Conservation (phyloP, 2,888 invertebrate species). For the Clistopyga incitator region DNA sequence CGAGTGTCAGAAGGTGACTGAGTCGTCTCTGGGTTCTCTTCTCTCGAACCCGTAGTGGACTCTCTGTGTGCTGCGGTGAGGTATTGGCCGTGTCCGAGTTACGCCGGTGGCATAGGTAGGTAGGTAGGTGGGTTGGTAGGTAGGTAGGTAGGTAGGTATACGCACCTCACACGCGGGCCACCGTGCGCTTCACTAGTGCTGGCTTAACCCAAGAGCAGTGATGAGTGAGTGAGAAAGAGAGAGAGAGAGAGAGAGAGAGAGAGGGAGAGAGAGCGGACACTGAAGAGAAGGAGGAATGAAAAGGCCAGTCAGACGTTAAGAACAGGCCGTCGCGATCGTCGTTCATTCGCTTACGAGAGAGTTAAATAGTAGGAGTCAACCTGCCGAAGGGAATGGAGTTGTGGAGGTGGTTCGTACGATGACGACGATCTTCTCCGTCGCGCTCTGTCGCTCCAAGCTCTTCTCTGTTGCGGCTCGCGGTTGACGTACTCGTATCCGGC, state of each 20-base stretch:
- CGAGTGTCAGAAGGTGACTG: constrained; percentile 83
- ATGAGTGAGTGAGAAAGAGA: background rate
- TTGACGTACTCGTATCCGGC: constrained; percentile 25
- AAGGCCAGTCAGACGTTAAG: constrained; percentile 55
- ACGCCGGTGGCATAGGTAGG: constrained; percentile 68
- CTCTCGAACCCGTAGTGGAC: constrained; percentile 44
- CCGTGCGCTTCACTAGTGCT: constrained; percentile 32
- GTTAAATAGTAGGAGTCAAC: constrained; percentile 79
- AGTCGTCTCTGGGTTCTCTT: constrained; percentile 67
- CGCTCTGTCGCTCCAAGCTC: constrained; percentile 22
- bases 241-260: background rate
- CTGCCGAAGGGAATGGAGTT: constrained; percentile 76
- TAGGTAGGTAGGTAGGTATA: constrained; percentile 67
- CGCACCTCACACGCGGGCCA: constrained; percentile 56
- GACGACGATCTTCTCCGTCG: constrained; percentile 50
- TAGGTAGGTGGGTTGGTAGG: constrained; percentile 76
- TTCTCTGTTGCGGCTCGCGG: constrained; percentile 6
- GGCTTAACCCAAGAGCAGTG: constrained; percentile 22
- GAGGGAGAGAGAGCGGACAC: background rate
- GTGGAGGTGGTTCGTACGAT: constrained; percentile 78
- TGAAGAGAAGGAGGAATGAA: constrained; percentile 47
- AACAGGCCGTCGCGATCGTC: constrained; percentile 56
- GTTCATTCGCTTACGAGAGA: constrained; percentile 72
- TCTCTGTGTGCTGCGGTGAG: constrained; percentile 72
- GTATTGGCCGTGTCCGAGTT: constrained; percentile 75